Evolutionary conservation across 2,797 vertebrate species (phyloP), one percentile per base, ranked within the genome.

Genomic region (Buceros bicornis): DNA sequence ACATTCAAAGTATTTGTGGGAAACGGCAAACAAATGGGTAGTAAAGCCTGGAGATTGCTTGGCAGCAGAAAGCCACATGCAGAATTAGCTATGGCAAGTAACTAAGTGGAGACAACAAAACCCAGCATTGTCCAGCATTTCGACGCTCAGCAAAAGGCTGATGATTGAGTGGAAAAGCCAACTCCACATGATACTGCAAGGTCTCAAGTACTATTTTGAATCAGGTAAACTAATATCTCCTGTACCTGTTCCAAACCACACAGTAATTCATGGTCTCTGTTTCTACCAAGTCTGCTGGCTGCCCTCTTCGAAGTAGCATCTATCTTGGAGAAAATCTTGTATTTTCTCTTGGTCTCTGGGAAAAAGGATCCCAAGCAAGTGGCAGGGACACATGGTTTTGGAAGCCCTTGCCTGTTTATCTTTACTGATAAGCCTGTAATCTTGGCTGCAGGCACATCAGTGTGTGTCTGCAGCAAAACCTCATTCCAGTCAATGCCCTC

Each of bases 351-450:
- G 57, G 86, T 83, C 53, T 90, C 93, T 93, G 84, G 84, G 12
- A 69, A 93, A 94, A 91, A 91, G 57, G 84, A 96, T 89, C 93
- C 90, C 88, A 94, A 96, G 91, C 85, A 94, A 96, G 85, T 90
- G 92, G 91, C 85, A 95, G 81, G 78, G 92, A 69, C 90, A 85
- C 53, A 62, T 5, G 7, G 48, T 83, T 96, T 96, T 92, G 92
- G 96, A 96, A 96, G 91, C 80, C 62, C 82, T 54, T 93, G 87
- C 72, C 24, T 88, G 89, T 97, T 97, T 97, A 96, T 96, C 96
- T 96, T 96, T 87, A 89, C 92, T 96, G 97, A 97, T 97, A 97
- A 96, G 96, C 88, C 89, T 90, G 92, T 83, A 87, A 90, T 97
- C 95, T 95, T 95, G 81, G 89, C 86, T 93, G 86, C 91, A 88